These are phyloP conservation scores for Hymenopus coronatus DNA, from an alignment of 2,888 invertebrate genomes.

Conservation along the genomic window DNA sequence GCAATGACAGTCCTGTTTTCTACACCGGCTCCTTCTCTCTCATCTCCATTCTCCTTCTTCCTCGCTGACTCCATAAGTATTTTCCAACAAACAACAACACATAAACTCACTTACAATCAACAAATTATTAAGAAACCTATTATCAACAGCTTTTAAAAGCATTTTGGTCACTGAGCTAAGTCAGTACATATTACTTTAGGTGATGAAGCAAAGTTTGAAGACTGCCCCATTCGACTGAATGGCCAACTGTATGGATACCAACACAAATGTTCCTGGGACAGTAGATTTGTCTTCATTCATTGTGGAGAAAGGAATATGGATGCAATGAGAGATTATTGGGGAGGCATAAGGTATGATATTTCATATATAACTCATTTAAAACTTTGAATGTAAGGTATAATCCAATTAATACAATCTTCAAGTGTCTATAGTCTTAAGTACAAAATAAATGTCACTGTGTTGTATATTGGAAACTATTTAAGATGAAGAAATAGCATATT, in stretches of 20 bases:
- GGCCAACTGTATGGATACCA: conserved; percentile 84
- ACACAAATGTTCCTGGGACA: conserved; percentile 86
- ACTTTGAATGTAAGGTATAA: not conserved
- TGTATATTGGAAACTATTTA: no score
- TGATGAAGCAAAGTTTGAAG: conserved; percentile 68
- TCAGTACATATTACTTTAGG: conserved; percentile 33
- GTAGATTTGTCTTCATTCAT: conserved; percentile 87
- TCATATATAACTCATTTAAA: not conserved
- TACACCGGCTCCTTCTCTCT: no score
- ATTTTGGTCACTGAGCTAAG: no score
- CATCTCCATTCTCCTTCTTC: no score
- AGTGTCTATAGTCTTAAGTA: not conserved
- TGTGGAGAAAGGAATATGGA: conserved; percentile 74
- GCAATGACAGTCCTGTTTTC: no score
- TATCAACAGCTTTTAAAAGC: no score
- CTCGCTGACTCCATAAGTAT: no score
- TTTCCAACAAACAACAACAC: no score
- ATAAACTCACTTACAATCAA: no score
- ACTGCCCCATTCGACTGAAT: conserved; percentile 84
- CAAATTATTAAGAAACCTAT: no score
- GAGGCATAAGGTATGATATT: conserved; percentile 67
- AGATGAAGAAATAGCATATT: no score
- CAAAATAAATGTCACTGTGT: not conserved
- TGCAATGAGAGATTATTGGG: conserved; percentile 80
- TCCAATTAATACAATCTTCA: not conserved